Evolutionary conservation across 2,797 vertebrate genomes (phyloP).

Genomic region (Neosalanx taihuensis): DNA sequence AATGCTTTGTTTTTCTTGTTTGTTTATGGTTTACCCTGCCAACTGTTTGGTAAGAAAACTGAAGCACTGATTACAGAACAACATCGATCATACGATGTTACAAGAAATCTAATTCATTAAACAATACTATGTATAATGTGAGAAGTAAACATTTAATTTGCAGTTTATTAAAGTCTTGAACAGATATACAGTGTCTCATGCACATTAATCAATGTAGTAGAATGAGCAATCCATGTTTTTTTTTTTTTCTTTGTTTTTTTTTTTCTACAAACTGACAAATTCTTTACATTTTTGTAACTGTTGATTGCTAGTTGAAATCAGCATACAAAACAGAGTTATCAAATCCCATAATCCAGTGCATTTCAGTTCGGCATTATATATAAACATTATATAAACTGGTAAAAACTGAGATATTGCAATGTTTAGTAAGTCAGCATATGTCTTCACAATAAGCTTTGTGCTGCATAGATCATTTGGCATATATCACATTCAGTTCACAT

Average conservation of each 20-base stretch:
- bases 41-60: constrained; percentile 29
- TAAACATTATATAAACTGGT: neutral
- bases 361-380: neutral
- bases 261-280: neutral
- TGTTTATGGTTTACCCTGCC: constrained; percentile 21
- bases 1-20: constrained; percentile 32
- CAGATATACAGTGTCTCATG: neutral
- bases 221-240: neutral
- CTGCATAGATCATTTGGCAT: constrained; percentile 1
- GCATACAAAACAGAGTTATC: neutral
- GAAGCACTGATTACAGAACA: constrained; percentile 46
- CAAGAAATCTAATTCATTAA: neutral
- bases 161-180: constrained; percentile 8
- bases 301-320: neutral
- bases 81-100: constrained; percentile 2
- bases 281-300: neutral
- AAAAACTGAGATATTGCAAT: neutral
- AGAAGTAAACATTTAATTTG: constrained; percentile 5
- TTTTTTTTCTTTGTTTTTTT: too few species aligned
- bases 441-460: neutral
- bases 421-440: neutral
- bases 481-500: neutral
- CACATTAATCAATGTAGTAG: neutral
- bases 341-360: neutral
- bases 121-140: constrained; percentile 12